A percentile compares a stretch with the other conserved stretches of the same genome.
Conservation (phyloP, 2,888 invertebrate genomes). For the Cacoxenus indagator region DNA sequence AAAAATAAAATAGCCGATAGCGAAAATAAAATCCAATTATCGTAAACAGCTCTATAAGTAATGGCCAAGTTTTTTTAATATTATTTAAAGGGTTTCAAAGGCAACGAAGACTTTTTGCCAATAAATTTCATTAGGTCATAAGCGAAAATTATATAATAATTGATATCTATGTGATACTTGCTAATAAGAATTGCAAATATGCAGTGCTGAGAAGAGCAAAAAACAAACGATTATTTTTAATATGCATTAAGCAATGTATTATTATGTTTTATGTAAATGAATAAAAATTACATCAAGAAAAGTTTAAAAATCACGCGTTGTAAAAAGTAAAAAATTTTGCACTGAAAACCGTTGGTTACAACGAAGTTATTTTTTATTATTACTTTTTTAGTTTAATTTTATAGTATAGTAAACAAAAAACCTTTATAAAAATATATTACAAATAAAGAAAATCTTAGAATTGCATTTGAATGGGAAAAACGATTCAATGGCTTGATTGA, state of each 20-base stretch:
- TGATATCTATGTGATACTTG: constrained; percentile 69
- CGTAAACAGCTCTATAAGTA: too few species aligned
- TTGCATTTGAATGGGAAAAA: too few species aligned
- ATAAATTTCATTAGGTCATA: neutral
- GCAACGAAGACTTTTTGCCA: neutral
- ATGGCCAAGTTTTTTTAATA: neutral
- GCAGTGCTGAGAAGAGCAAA: neutral
- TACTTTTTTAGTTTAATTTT: neutral
- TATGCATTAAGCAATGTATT: neutral
- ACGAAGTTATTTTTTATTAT: neutral
- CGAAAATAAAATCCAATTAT: too few species aligned
- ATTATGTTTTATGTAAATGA: neutral
- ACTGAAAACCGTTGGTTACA: neutral
- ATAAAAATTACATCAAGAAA: neutral
- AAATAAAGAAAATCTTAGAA: too few species aligned
- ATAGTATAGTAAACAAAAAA: neutral
- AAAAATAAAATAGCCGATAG: too few species aligned
- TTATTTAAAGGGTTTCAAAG: constrained; percentile 3
- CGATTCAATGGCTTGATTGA: too few species aligned
- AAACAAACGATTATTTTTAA: neutral
- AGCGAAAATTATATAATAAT: constrained; percentile 14
- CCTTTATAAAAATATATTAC: neutral
- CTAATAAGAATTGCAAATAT: constrained; percentile 56
- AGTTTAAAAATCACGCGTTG: too few species aligned
- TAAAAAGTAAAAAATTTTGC: neutral